Conservation (phyloP, 2,797 vertebrate genomes). For the Discoglossus pictus region DNA sequence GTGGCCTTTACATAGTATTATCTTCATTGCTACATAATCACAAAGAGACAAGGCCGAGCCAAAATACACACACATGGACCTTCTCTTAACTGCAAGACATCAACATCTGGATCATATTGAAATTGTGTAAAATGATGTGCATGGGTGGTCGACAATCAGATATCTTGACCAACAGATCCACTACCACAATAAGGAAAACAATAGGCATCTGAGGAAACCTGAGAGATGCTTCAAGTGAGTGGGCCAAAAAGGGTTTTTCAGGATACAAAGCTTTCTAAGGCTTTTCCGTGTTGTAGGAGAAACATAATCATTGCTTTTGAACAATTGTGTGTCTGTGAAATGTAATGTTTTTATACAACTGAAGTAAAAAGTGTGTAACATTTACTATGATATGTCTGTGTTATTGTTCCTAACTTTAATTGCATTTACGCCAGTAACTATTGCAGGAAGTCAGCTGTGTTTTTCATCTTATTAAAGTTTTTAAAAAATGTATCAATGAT, state of each 20-base stretch:
- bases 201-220: constrained; percentile 3
- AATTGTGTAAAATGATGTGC: constrained; percentile 7
- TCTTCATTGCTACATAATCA: too few relatives aligned
- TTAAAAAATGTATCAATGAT: constrained; percentile 25
- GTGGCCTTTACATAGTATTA: too few relatives aligned
- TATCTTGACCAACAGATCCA: constrained; percentile 1
- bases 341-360: too few relatives aligned
- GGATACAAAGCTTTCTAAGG: too few relatives aligned
- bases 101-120: constrained; percentile 29
- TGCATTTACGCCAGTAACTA: constrained; percentile 8
- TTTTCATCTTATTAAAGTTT: constrained; percentile 28
- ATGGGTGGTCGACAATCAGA: constrained; percentile 30
- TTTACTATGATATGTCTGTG: background rate
- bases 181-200: constrained; percentile 1
- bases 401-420: background rate
- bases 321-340: too few relatives aligned
- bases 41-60: background rate
- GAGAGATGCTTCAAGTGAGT: too few relatives aligned
- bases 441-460: constrained; percentile 27
- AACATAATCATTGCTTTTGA: too few relatives aligned
- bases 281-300: too few relatives aligned
- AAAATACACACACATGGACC: constrained; percentile 19
- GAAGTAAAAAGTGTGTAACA: too few relatives aligned
- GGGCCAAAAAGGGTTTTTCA: too few relatives aligned
- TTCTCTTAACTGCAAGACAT: constrained; percentile 14